Base-by-base conservation (phyloP, 2,888 invertebrate species). In the Hoplodrina blanda region DNA sequence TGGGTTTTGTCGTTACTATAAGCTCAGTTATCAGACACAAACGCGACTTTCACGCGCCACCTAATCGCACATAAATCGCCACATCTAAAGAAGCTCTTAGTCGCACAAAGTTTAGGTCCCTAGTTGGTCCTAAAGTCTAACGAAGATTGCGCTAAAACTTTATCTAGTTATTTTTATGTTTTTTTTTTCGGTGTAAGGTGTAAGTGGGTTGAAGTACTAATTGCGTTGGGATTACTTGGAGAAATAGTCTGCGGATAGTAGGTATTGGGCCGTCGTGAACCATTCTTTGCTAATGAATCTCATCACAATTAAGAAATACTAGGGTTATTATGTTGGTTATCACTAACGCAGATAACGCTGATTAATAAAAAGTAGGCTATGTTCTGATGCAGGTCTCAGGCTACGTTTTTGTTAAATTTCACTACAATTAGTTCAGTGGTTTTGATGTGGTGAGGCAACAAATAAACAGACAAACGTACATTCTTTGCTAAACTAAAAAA, bases 121-220 rank as follows among this genome's bases (percentile, higher is more conserved):
- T 53, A 81, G 78, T 82, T 17, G 65, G 5, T 55, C 33, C 44
- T 82, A 68, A 77, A 71, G 65, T 50, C 81, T 81, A 81, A 78
- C 72, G 65, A 78, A 81, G 81, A 80, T 80, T 62, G 62, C 33
- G 37, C 65, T 15, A 54, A 33, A 72, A 78, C 78, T 78, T 74
- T 44, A 55, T 59, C 60, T 54, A 52, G 53, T 59, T 81, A 81
- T 81, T 66, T 69, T 59, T 41, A 46, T 25, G 44, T 46, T 62
- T 52, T 63, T 69, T 56, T 53, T 63, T 61, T 53, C 41, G 17
- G 30, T 7, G 2, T 17, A 17, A 57, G 52, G 59, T 77, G 46
- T 65, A 57, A 69, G 52, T 59, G 50, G 62, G 57, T 80, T 50
- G 15, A 6, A 46, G 52, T 65, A 60, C 72, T 81, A 81, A 78